Base-by-base conservation (phyloP, 1,140 invertebrate genomes). In the Anoplolepis gracilipes region DNA sequence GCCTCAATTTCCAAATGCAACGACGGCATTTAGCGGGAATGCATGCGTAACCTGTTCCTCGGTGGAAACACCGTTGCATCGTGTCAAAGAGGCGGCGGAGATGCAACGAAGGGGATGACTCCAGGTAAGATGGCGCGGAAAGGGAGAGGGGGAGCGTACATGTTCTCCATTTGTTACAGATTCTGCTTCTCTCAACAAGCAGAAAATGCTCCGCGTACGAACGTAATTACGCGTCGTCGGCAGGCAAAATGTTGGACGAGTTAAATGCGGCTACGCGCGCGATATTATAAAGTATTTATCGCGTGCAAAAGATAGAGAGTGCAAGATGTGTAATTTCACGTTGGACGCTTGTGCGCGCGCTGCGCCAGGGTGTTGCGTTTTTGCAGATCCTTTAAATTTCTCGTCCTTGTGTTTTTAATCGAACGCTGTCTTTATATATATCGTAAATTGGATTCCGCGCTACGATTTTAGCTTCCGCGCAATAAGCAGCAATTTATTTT, bases 211-310 rank as follows among this genome's bases (percentile, higher is more conserved):
- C 49, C n/a, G n/a, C n/a, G n/a, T n/a, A 67, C 36, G 28, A 42
- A 46, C 53, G 36, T 73, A 82, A 82, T 73, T 82, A 55, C 19
- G 65, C 67, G 55, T 73, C 77, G 76, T 70, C 64, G 25, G 67
- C 67, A 46, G 77, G 62, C 64, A 55, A 64, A 28, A 73, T 46
- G 62, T 73, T 82, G 53, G 78, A 82, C 39, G 78, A 36, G 53
- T 82, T 73, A 81, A 49, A 81, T 57, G 67, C 36, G 30, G 30
- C 72, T 33, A 33, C 33, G 65, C 33, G 65, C 53, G 67, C 19
- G 69, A 59, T 73, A 82, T 82, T 73, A 42, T 42, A 46, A 82
- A 82, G 78, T 73, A 73, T 73, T 82, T 82, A 72, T 82, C 78
- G 78, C 78, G 78, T 46, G 55, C 53, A 73, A 59, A 36, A 61